Evolutionary conservation across 2,888 invertebrate genomes (phyloP).

Genomic region (Icerya purchasi): DNA sequence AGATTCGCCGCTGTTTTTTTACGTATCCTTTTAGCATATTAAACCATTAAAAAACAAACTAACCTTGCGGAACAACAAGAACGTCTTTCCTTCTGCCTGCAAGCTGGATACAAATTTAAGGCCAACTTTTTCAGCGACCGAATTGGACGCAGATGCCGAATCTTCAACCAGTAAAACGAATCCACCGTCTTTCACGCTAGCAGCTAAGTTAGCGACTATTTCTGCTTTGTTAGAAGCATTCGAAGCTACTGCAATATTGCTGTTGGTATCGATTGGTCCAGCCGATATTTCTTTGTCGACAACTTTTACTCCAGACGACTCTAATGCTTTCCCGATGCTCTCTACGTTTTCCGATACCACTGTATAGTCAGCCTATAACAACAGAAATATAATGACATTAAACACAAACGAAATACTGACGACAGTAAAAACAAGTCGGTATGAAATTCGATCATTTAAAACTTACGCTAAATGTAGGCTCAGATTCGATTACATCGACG

Average conservation of each 20-base stretch:
- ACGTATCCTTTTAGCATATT: too few species aligned
- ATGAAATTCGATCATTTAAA: not conserved
- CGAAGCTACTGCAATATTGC: conserved; percentile 40
- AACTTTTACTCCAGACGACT: conserved; percentile 40
- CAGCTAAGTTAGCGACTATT: conserved; percentile 35
- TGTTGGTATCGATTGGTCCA: conserved; percentile 39
- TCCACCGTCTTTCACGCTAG: conserved; percentile 42
- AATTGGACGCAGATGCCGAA: conserved; percentile 25
- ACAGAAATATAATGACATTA: conserved; percentile 7
- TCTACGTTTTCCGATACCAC: conserved; percentile 33
- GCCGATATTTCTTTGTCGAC: conserved; percentile 36
- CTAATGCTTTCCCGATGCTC: conserved; percentile 32
- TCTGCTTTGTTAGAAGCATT: conserved; percentile 36
- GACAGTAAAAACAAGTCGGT: too few species aligned
- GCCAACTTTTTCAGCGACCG: conserved; percentile 23
- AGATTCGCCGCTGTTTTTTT: too few species aligned
- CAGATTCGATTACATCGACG: conserved; percentile 41
- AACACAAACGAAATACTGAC: not conserved
- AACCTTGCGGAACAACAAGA: conserved; percentile 42
- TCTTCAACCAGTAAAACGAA: conserved; percentile 52
- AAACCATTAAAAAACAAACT: too few species aligned
- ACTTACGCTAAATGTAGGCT: conserved; percentile 43
- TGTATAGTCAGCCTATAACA: conserved; percentile 33
- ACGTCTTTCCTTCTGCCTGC: conserved; percentile 37
- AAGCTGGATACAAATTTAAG: conserved; percentile 39